phyloP scores from a whole-genome alignment of 2,797 vertebrate genomes.

The Crocodylus rhombifer region DNA sequence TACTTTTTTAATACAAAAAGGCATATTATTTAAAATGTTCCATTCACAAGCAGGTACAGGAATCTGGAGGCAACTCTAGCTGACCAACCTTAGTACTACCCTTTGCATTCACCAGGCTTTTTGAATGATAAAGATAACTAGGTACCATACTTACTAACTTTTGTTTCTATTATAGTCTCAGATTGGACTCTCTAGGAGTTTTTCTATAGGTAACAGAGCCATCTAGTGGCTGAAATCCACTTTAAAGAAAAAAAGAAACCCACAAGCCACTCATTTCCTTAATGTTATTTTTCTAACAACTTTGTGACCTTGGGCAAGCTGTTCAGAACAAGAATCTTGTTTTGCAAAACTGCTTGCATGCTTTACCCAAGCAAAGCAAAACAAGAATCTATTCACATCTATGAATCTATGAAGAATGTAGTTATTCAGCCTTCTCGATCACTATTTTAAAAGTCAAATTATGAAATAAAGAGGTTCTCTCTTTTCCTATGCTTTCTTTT shows the following conservation, averaged over 20 bases:
- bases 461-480: background rate
- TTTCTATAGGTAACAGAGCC: constrained; percentile 55
- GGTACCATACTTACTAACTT: background rate
- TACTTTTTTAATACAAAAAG: too few species aligned
- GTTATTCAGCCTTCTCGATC: background rate
- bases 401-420: background rate
- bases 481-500: background rate
- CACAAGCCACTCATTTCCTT: background rate
- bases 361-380: constrained; percentile 4
- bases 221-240: constrained; percentile 64
- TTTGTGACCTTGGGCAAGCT: background rate
- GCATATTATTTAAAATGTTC: background rate
- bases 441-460: background rate
- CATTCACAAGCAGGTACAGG: background rate
- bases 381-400: background rate
- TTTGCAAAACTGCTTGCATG: background rate
- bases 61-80: background rate
- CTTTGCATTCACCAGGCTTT: background rate
- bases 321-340: background rate
- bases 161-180: background rate
- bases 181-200: background rate
- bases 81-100: background rate
- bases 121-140: background rate
- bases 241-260: background rate
- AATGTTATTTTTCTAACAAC: background rate